Conservation (phyloP, 2,797 vertebrate species). For the Sebastes minor region DNA sequence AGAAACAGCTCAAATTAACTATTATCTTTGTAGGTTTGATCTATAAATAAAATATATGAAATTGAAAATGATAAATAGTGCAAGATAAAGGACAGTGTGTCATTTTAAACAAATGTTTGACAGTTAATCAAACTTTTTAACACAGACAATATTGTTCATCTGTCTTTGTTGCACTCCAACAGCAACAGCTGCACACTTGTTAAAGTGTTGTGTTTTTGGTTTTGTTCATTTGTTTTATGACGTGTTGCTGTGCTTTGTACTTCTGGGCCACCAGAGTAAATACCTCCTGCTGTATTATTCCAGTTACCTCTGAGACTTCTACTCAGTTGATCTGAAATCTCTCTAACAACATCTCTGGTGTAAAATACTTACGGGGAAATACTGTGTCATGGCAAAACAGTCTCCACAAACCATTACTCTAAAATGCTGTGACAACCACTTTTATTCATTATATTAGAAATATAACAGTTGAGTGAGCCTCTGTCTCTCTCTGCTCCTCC, state of each 20-base stretch:
- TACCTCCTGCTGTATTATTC: not conserved
- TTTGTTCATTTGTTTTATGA: not conserved
- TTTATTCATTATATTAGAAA: not conserved
- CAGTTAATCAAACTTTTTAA: not conserved
- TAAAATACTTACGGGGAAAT: not conserved
- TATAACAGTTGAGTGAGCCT: not conserved
- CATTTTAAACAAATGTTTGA: too few species aligned
- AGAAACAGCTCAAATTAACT: not conserved
- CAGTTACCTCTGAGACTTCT: not conserved
- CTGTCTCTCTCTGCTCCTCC: not conserved
- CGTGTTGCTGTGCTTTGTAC: not conserved
- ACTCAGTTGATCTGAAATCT: not conserved
- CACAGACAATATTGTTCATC: not conserved
- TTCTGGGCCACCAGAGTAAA: not conserved
- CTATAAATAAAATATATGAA: not conserved
- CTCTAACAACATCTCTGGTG: not conserved
- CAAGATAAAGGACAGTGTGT: not conserved
- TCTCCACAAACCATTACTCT: not conserved
- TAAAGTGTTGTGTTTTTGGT: not conserved
- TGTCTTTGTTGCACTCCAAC: not conserved
- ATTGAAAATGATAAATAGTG: not conserved
- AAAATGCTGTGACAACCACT: not conserved
- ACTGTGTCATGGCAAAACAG: not conserved
- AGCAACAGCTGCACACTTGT: not conserved
- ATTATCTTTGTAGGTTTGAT: not conserved